A percentile compares a stretch with the other conserved stretches of the same genome.
Conservation (phyloP, 2,797 vertebrate species). For the Benthosema pterotum region DNA sequence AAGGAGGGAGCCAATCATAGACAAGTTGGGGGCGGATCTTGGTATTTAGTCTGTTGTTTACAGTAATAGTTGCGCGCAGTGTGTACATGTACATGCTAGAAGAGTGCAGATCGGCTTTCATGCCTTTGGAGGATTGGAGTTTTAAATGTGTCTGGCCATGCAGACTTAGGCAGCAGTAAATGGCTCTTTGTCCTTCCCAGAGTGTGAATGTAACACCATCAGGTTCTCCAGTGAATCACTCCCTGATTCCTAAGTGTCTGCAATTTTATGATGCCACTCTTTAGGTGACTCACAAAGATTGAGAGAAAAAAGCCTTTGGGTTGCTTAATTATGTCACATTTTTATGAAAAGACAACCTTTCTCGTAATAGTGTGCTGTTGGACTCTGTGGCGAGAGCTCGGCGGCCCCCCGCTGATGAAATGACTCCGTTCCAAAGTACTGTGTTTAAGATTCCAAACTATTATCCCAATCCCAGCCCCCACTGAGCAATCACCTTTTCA, state of each 20-base stretch:
- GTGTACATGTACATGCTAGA: slow-evolving; percentile 1
- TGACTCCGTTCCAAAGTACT: slow-evolving; percentile 43
- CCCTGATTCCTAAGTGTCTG: slow-evolving; percentile 14
- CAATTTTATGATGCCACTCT: slow-evolving; percentile 32
- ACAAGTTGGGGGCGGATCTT: no score
- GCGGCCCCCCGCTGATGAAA: slow-evolving; percentile 54
- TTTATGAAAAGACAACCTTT: slow-evolving; percentile 16
- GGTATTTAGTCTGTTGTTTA: no score
- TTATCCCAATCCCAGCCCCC: slow-evolving; percentile 42
- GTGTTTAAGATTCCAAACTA: slow-evolving; percentile 57
- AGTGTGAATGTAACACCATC: slow-evolving; percentile 52
- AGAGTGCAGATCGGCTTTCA: slow-evolving; percentile 41
- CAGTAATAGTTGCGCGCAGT: no score
- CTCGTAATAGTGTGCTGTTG: slow-evolving; percentile 27
- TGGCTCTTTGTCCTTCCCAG: slow-evolving; percentile 27
- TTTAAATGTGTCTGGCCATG: no score
- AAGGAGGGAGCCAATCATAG: no score
- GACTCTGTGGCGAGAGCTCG: slow-evolving; percentile 31
- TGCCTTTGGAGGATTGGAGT: slow-evolving; percentile 29
- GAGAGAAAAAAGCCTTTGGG: neutral
- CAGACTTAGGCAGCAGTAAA: no score
- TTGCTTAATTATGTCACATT: no score
- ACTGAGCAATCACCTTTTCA: slow-evolving; percentile 61
- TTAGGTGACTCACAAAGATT: slow-evolving; percentile 18
- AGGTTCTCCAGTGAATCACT: slow-evolving; percentile 31